phyloP scores from a whole-genome alignment of 2,888 invertebrate species.

The Folsomia candida region DNA sequence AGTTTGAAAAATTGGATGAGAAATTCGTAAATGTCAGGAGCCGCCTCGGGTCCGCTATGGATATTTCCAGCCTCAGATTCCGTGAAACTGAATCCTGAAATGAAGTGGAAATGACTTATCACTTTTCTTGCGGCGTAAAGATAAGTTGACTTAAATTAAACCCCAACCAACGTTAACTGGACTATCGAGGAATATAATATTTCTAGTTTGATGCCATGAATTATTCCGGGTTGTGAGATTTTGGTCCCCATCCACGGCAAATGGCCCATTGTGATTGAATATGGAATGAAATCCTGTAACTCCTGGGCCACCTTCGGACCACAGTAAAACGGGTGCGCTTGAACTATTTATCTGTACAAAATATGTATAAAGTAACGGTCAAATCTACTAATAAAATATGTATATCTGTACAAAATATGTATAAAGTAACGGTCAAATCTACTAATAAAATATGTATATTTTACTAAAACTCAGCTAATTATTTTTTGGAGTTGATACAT shows the following conservation, averaged over 20 bases:
- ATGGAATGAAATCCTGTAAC: conserved; percentile 52
- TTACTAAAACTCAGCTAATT: too few species aligned
- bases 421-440: too few species aligned
- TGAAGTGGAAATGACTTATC: neutral
- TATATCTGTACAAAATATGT: too few species aligned
- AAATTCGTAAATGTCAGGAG: conserved; percentile 26
- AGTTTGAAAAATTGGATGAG: conserved; percentile 31
- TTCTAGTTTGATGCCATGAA: conserved; percentile 54
- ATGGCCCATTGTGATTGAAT: conserved; percentile 53
- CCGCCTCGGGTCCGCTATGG: conserved; percentile 11
- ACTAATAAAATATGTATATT: too few species aligned
- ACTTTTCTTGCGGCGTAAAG: neutral
- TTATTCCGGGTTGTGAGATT: conserved; percentile 50
- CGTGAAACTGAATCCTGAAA: conserved; percentile 32
- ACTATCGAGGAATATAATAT: conserved; percentile 56
- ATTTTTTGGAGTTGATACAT: too few species aligned
- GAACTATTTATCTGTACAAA: conserved; percentile 3
- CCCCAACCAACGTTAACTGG: conserved; percentile 54
- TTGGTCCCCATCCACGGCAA: conserved; percentile 50
- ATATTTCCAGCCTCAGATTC: conserved; percentile 29
- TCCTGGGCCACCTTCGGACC: conserved; percentile 57
- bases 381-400: too few species aligned
- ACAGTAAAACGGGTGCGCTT: conserved; percentile 54
- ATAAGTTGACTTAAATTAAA: neutral
- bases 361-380: too few species aligned